A percentile compares a stretch with the other conserved stretches of the same genome.
These are phyloP conservation scores for Podarcis muralis DNA, from an alignment of 2,113 vertebrate species.

Conservation along the genomic window DNA sequence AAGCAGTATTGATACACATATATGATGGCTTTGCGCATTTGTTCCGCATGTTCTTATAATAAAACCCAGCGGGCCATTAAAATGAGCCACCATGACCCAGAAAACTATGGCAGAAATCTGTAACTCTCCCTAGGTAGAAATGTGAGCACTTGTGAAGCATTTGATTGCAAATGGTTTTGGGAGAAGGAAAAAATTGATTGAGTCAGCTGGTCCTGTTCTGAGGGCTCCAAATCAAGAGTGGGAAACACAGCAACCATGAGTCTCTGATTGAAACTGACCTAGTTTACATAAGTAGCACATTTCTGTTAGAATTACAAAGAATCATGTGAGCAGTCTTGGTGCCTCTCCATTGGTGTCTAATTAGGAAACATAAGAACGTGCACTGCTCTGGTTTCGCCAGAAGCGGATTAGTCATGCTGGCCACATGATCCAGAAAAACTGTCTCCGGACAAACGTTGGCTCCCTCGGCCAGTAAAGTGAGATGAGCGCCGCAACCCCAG, in stretches of 20 bases:
- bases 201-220: no score
- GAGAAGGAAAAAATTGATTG: neutral
- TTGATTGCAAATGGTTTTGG: neutral
- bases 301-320: neutral
- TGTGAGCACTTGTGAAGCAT: neutral
- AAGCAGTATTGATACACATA: neutral
- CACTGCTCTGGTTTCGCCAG: no score
- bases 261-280: conserved; percentile 2
- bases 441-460: no score
- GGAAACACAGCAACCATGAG: neutral
- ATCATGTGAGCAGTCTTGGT: neutral
- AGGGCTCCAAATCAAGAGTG: neutral
- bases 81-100: neutral
- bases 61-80: neutral
- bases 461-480: no score
- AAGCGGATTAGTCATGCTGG: no score
- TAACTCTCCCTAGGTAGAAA: neutral
- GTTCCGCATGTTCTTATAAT: neutral
- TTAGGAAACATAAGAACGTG: no score
- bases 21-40: neutral
- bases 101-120: neutral
- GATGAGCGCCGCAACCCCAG: no score
- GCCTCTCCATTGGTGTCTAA: neutral
- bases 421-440: no score
- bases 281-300: neutral